These are phyloP conservation scores for Thripadectes ignobilis DNA, from an alignment of 2,797 vertebrate genomes.

Conservation along the genomic window DNA sequence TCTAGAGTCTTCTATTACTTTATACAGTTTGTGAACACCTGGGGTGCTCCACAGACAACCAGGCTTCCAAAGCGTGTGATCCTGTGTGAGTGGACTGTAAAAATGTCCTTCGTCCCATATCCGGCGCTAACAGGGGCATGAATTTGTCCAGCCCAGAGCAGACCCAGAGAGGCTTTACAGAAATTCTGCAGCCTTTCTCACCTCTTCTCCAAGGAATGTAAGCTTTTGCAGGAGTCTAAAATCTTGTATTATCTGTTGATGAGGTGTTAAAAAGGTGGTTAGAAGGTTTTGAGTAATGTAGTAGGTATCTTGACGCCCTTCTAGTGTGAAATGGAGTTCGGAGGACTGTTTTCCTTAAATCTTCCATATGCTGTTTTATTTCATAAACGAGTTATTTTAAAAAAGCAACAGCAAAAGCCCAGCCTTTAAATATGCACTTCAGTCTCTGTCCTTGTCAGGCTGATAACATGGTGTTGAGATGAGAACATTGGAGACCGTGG, in stretches of 20 bases:
- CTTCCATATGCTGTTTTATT: not conserved
- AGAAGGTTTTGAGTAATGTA: not conserved
- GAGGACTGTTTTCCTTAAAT: not conserved
- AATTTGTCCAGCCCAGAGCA: not conserved
- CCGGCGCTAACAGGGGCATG: not conserved
- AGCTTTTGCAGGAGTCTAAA: not conserved
- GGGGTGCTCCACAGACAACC: accelerated
- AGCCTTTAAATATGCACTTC: not conserved
- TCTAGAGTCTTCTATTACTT: not conserved
- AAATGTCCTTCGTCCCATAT: accelerated
- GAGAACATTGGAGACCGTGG: accelerated
- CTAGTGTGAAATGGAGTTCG: not conserved
- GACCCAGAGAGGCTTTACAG: not conserved
- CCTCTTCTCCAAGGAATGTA: not conserved
- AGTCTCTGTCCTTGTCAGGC: not conserved
- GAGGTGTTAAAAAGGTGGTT: not conserved
- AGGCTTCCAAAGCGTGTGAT: not conserved
- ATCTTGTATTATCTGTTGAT: not conserved
- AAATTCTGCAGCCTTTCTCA: not conserved
- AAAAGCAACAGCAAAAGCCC: not conserved
- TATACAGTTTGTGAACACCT: not conserved
- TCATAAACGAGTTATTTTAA: not conserved
- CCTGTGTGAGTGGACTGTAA: accelerated
- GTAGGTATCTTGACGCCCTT: not conserved
- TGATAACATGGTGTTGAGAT: not conserved